A percentile compares a stretch with the other conserved stretches of the same genome.
phyloP scores from a whole-genome alignment of 2,113 vertebrate genomes.

The Lates calcarifer region DNA sequence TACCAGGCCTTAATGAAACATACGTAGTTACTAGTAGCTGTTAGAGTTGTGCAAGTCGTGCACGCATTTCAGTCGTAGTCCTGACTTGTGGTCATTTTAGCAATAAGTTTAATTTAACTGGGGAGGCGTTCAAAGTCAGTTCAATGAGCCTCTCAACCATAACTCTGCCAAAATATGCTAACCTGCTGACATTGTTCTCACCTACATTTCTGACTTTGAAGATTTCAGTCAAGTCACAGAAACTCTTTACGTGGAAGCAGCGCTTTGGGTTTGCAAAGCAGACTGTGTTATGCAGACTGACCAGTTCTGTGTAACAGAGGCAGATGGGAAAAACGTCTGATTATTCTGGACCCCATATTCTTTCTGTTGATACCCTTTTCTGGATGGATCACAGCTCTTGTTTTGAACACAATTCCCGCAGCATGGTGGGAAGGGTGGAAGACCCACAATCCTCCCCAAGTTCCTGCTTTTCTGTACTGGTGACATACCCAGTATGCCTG shows the following conservation, averaged over 20 bases:
- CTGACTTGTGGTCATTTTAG: background rate
- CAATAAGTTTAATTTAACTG: constrained; percentile 1
- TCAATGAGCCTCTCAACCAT: background rate
- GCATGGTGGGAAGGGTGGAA: constrained; percentile 22
- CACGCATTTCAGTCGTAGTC: background rate
- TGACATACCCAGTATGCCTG: constrained; percentile 27
- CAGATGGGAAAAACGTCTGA: background rate
- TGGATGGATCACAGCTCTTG: constrained; percentile 44
- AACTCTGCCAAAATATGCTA: constrained; percentile 18
- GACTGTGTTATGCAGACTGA: constrained; percentile 1
- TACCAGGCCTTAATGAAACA: constrained; percentile 45
- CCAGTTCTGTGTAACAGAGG: background rate
- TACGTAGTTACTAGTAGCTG: constrained; percentile 13
- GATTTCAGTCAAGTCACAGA: background rate
- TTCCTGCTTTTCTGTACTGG: constrained; percentile 26
- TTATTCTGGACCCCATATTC: background rate
- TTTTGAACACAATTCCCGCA: constrained; percentile 55
- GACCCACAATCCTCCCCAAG: background rate
- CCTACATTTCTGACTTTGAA: constrained; percentile 38
- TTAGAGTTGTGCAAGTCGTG: background rate
- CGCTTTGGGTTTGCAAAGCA: background rate
- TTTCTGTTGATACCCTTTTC: constrained; percentile 27
- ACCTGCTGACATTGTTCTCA: constrained; percentile 42
- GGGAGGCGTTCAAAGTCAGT: constrained; percentile 4
- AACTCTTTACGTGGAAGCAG: background rate